Evolutionary conservation across 2,797 vertebrate species (phyloP).

Genomic region (Pygocentrus nattereri): DNA sequence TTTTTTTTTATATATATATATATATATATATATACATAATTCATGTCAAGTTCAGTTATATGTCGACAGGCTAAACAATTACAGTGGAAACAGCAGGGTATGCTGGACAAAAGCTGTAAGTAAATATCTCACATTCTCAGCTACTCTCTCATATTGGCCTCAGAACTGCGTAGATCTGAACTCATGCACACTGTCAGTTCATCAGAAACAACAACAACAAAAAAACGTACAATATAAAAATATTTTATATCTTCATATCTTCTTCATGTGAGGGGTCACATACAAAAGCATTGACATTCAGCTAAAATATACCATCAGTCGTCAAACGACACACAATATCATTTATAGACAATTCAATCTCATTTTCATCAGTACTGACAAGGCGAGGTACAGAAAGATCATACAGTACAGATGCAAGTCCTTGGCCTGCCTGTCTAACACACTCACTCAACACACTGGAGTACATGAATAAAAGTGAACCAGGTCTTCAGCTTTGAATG

Average conservation of each 20-base stretch:
- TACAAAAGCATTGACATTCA: background rate
- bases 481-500: slow-evolving; percentile 8
- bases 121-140: background rate
- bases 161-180: background rate
- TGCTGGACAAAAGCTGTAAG: background rate
- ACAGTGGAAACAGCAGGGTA: background rate
- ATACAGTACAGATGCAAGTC: slow-evolving; percentile 21
- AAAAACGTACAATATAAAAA: background rate
- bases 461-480: background rate
- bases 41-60: background rate
- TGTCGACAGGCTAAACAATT: background rate
- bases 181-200: slow-evolving; percentile 6
- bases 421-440: background rate
- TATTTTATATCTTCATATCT: background rate
- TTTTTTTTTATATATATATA: no score
- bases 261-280: background rate
- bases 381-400: slow-evolving; percentile 6
- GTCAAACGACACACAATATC: background rate
- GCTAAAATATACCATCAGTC: background rate
- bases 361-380: background rate
- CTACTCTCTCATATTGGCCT: background rate
- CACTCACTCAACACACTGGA: background rate
- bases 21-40: no score
- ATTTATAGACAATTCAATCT: background rate
- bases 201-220: background rate